Evolutionary conservation across 2,113 vertebrate species (phyloP), one percentile per base, ranked within the genome.

Genomic region (Tenrec ecaudatus): DNA sequence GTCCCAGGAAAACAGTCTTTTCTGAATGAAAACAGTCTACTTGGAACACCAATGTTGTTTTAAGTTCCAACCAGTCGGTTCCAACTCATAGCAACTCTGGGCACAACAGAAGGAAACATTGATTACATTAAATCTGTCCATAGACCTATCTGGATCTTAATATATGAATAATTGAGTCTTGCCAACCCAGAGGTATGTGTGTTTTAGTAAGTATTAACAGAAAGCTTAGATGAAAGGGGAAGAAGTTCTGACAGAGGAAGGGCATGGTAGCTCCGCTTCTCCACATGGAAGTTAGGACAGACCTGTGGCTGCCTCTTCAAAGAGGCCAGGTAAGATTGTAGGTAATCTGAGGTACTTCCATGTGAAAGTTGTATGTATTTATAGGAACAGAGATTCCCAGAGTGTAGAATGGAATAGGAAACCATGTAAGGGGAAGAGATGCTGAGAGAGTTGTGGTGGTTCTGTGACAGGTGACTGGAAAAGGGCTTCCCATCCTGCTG

Each of bases 281-380:
- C 22, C 15, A 53, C 4, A 23, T 0, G 17, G 36, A 29, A 15
- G n/a, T 1, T 22, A 36, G 11, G 1, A 15, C 2, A 1, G 6
- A 53, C 58, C 33, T 15, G 6, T 57, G n/a, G 29, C 23, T 1
- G 1, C 16, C 47, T 53, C 47, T 53, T 53, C 47, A 53, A 53
- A 53, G 47, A 53, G 47, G 47, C 47, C 29, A 36, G 36, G 11
- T 33, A 0, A 19, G n/a, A 31, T 10, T 76, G 29, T 40, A 16
- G 17, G 5, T 15, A 5, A 6, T 19, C 20, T 71, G 47, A n/a
- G 17, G 0, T 19, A 7, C 5, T 53, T 53, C 47, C 0, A 2
- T 15, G 29, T 60, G 29, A 10, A 29, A 25, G 62, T 14, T 2
- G 25, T 62, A n/a, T 57, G 43, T 33, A 25, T 27, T 53, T 73